phyloP scores from a whole-genome alignment of 2,888 invertebrate genomes.

The Acrobasis suavella region DNA sequence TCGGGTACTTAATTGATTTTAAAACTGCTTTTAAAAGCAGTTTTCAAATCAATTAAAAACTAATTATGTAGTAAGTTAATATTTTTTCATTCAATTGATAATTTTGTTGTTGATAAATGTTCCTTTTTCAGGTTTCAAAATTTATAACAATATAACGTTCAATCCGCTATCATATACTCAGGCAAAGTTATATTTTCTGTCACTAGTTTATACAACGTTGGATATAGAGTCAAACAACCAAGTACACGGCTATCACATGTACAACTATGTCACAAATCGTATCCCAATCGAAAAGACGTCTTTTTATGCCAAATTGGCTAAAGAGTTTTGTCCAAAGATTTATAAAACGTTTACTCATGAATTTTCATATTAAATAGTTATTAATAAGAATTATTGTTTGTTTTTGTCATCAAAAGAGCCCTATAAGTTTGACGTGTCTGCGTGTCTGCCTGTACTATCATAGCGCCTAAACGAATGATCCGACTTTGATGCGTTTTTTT shows the following conservation, averaged over 20 bases:
- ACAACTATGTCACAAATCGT: background rate
- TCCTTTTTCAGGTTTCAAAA: conserved; percentile 1
- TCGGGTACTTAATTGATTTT: too few relatives aligned
- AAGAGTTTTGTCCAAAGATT: conserved; percentile 8
- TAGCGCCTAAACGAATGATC: too few relatives aligned
- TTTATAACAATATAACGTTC: background rate
- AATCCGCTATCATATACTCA: too few relatives aligned
- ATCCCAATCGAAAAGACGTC: background rate
- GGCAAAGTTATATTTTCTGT: too few relatives aligned
- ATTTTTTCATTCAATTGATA: too few relatives aligned
- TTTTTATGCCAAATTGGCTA: conserved; percentile 3
- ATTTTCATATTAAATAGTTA: conserved; percentile 1
- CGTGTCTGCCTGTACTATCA: too few relatives aligned
- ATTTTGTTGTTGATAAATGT: background rate
- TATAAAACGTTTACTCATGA: background rate
- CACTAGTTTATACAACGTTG: too few relatives aligned
- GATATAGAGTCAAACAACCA: background rate
- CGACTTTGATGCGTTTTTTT: too few relatives aligned
- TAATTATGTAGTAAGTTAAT: too few relatives aligned
- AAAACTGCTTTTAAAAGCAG: too few relatives aligned
- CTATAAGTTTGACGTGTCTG: too few relatives aligned
- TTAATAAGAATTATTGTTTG: background rate
- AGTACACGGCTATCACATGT: conserved; percentile 8
- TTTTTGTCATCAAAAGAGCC: background rate
- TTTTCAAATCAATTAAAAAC: too few relatives aligned